Evolutionary conservation across 23 tunicate species (phyloP).

Genomic region (Styela clava): DNA sequence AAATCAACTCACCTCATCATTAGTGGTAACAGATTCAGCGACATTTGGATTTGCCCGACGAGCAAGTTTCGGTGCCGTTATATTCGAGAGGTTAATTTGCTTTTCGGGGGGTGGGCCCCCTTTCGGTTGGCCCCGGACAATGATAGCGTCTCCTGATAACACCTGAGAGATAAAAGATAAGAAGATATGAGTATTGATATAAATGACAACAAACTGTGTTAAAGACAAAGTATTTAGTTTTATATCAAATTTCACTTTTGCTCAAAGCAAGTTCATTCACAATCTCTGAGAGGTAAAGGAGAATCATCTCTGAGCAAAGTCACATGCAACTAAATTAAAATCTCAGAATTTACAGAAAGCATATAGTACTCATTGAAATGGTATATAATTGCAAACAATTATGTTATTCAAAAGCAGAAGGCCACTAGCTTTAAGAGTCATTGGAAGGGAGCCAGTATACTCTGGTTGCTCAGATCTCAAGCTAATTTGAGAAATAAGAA

Average conservation of each 20-base stretch:
- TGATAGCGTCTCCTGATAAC: constrained; percentile 80
- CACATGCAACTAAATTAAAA: too few species aligned
- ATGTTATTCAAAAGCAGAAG: too few species aligned
- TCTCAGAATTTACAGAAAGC: too few species aligned
- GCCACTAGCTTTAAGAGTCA: too few species aligned
- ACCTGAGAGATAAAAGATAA: constrained; percentile 39
- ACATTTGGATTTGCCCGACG: constrained; percentile 73
- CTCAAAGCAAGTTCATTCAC: too few species aligned
- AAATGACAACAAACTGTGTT: background rate
- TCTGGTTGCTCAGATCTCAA: too few species aligned
- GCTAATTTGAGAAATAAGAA: too few species aligned
- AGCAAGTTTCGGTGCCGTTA: constrained; percentile 77
- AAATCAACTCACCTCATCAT: constrained; percentile 81
- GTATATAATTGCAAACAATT: too few species aligned
- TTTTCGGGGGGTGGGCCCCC: constrained; percentile 97
- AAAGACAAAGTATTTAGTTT: background rate
- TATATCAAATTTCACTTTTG: background rate
- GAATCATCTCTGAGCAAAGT: too few species aligned
- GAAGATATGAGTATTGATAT: background rate
- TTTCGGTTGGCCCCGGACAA: constrained; percentile 91
- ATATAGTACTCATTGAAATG: too few species aligned
- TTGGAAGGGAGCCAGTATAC: too few species aligned
- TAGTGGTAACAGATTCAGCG: constrained; percentile 74
- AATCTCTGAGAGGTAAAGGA: too few species aligned
- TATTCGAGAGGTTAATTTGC: constrained; percentile 77